phyloP scores from a whole-genome alignment of 2,797 vertebrate species.

The Ara ararauna region DNA sequence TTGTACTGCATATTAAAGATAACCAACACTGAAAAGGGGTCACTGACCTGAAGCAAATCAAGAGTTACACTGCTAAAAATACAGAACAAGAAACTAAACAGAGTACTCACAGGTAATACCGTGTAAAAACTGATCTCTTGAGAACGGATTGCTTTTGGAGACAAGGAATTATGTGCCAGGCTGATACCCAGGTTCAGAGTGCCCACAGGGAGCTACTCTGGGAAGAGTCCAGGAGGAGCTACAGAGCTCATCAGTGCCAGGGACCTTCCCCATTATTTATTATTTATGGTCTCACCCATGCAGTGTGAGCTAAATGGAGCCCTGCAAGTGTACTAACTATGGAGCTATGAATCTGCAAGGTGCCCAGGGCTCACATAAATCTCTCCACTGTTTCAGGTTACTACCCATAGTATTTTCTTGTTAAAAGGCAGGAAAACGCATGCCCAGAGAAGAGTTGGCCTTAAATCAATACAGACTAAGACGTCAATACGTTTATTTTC shows the following conservation, averaged over 20 bases:
- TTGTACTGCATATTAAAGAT: not conserved
- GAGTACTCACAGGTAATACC: not conserved
- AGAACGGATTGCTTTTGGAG: accelerated
- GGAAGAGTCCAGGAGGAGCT: not conserved
- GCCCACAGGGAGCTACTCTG: not conserved
- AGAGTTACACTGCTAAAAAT: not conserved
- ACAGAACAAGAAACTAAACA: not conserved
- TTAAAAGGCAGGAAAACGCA: not conserved
- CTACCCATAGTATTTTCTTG: not conserved
- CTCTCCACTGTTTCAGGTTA: not conserved
- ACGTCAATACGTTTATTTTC: conserved; percentile 1
- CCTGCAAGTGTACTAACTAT: accelerated
- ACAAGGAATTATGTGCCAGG: not conserved
- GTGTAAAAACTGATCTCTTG: not conserved
- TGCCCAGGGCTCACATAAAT: not conserved
- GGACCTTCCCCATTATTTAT: not conserved
- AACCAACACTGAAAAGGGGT: not conserved
- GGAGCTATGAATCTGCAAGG: accelerated
- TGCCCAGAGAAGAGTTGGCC: not conserved
- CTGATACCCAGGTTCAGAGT: not conserved
- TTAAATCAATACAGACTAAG: not conserved
- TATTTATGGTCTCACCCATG: not conserved
- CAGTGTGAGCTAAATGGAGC: accelerated
- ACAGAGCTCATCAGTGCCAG: not conserved
- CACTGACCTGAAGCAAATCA: not conserved